Evolutionary conservation across 2,797 vertebrate genomes (phyloP).

Genomic region (Schizopygopsis pylzovi): DNA sequence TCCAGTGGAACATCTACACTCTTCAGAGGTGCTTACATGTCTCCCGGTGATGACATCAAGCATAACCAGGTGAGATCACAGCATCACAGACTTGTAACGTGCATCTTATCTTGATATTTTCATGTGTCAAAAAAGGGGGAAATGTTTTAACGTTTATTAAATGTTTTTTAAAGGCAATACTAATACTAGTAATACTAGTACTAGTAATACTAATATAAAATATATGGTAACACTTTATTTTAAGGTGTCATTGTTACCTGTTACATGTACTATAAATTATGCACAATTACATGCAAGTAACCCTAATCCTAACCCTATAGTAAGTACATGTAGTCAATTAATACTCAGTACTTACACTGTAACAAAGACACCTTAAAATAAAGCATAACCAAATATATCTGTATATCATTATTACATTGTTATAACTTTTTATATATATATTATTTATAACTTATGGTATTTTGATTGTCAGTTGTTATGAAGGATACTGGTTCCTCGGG

Average conservation of each 20-base stretch:
- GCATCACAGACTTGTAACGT: neutral
- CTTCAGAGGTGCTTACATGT: conserved; percentile 95
- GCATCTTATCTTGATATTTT: neutral
- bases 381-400: too few species aligned
- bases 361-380: too few species aligned
- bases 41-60: conserved; percentile 94
- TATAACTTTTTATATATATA: neutral
- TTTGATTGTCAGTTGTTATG: neutral
- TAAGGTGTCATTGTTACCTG: too few species aligned
- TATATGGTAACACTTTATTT: too few species aligned
- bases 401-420: neutral
- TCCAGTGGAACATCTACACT: conserved; percentile 91
- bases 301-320: too few species aligned
- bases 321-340: too few species aligned
- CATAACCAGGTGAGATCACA: conserved; percentile 89
- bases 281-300: too few species aligned
- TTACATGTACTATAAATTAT: too few species aligned
- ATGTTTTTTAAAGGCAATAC: neutral
- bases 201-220: neutral
- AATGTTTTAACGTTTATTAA: neutral
- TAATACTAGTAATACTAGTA: neutral
- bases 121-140: neutral
- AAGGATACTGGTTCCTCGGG: neutral
- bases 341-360: too few species aligned
- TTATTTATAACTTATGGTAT: neutral